Conservation (phyloP, 2,113 vertebrate genomes). For the Dasyurus viverrinus region DNA sequence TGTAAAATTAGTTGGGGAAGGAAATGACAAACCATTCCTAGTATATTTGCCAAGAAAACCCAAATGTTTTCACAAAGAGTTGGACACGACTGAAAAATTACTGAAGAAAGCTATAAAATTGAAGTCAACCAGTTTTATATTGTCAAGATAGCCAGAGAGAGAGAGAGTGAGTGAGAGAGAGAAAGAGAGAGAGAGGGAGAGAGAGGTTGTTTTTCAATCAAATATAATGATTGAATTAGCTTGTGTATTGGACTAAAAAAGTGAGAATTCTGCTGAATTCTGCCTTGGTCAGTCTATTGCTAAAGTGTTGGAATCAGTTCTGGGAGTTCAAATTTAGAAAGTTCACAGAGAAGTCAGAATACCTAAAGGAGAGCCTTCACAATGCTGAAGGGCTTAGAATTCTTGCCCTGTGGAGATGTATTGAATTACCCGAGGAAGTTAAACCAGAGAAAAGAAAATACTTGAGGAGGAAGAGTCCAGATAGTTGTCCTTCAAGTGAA, state of each 20-base stretch:
- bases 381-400: not conserved
- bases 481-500: not conserved
- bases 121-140: no score
- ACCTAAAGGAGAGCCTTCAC: not conserved
- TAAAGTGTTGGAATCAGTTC: no score
- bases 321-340: no score
- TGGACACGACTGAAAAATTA: no score
- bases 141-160: no score
- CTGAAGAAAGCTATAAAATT: no score
- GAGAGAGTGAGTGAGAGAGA: no score
- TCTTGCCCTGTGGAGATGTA: not conserved
- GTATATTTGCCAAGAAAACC: no score
- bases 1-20: no score
- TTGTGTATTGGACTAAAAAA: not conserved
- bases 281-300: not conserved
- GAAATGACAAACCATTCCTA: no score
- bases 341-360: not conserved
- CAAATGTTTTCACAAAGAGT: no score
- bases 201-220: not conserved
- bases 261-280: not conserved
- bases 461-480: not conserved
- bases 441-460: not conserved
- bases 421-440: not conserved
- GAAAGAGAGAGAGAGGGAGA: no score
- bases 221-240: not conserved